These are phyloP conservation scores for Patagioenas fasciata DNA, from an alignment of 2,113 vertebrate species.

Conservation along the genomic window DNA sequence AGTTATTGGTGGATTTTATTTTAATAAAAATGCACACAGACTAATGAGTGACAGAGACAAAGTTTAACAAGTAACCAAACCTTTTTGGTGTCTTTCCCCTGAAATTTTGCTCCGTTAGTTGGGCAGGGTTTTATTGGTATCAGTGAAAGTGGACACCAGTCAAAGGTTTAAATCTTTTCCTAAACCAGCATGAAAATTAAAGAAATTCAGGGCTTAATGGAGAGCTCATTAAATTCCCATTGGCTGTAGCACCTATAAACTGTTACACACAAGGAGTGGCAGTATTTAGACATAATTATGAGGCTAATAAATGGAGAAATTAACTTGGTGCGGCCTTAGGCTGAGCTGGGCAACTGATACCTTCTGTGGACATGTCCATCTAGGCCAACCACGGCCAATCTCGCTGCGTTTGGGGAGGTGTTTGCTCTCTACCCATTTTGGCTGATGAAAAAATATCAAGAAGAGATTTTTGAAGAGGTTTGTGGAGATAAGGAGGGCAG, in stretches of 20 bases:
- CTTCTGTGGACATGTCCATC: neutral
- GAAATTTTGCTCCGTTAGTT: neutral
- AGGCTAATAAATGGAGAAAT: neutral
- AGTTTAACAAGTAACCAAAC: neutral
- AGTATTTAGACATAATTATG: neutral
- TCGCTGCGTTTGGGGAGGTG: neutral
- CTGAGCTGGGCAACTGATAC: neutral
- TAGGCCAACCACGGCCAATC: neutral
- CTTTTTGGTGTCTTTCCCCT: neutral
- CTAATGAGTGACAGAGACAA: neutral
- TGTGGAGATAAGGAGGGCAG: neutral
- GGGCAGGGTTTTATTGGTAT: neutral
- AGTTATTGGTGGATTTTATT: too few relatives aligned
- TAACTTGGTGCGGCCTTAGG: neutral
- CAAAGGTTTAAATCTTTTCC: neutral
- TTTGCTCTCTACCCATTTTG: neutral
- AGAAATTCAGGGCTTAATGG: neutral
- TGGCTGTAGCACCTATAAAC: neutral
- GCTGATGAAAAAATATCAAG: neutral
- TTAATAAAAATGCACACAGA: neutral
- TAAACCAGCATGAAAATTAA: neutral
- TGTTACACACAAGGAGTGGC: neutral
- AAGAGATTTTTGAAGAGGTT: neutral
- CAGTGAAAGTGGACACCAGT: neutral
- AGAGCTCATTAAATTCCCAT: neutral